Percentiles rank a stretch among this genome's conserved stretches.
Conservation (phyloP, 2,888 invertebrate species). For the Crepidodera aurea region DNA sequence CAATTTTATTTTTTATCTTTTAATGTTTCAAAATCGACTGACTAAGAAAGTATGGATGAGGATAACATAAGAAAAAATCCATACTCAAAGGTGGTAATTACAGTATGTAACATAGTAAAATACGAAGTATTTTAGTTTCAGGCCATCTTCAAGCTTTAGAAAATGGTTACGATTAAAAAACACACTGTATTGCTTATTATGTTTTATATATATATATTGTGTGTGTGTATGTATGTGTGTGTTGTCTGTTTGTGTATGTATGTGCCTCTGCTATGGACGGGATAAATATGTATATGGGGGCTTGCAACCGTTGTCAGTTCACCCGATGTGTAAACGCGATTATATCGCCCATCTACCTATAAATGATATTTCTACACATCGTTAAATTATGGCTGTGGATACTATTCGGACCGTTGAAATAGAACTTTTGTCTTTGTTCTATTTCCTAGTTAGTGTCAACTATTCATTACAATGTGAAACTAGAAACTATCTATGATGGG, state of each 20-base stretch:
- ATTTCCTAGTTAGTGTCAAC: neutral
- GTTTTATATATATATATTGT: no score
- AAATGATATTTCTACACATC: conserved; percentile 42
- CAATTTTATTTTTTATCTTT: no score
- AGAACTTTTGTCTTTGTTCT: conserved; percentile 35
- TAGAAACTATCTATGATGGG: no score
- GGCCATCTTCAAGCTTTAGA: no score
- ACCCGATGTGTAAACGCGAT: conserved; percentile 38
- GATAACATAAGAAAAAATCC: no score
- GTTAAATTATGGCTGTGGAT: conserved; percentile 37
- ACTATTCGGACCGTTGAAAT: conserved; percentile 18
- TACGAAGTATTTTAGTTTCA: no score
- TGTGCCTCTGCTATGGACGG: conserved; percentile 42
- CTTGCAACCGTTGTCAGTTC: conserved; percentile 39
- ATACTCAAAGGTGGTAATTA: no score
- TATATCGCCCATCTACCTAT: conserved; percentile 38
- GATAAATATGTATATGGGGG: conserved; percentile 45
- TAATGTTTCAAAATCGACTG: no score
- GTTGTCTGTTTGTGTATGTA: conserved; percentile 23
- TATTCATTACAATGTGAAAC: neutral
- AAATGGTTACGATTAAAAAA: no score
- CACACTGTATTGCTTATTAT: neutral
- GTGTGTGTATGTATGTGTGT: neutral
- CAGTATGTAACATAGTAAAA: no score
- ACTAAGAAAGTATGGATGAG: no score